Evolutionary conservation across 2,797 vertebrate species (phyloP), one percentile per base, ranked within the genome.

Genomic region (Stomatorhinus walkeri): DNA sequence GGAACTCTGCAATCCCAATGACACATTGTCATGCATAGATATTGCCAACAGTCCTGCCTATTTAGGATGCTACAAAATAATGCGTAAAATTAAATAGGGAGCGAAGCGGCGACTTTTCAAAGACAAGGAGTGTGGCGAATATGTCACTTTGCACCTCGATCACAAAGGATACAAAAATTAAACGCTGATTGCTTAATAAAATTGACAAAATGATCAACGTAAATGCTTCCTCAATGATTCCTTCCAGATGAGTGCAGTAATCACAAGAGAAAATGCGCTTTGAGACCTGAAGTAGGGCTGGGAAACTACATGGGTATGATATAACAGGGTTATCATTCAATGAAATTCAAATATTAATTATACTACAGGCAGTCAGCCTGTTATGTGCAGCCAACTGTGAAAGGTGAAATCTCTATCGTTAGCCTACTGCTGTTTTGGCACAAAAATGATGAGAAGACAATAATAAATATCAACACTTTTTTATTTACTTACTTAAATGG

Each of bases 1-100:
- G 93, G 90, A 95, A 95, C 85, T 95, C 96, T 96, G 90, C 89
- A 28, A 88, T 22, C 14, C 10, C 54, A 89, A 5, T 61, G 43
- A 86, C 56, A 14, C 43, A 28, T 0, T 5, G 43, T 24, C 22
- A 85, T 10, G 4, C 43, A 12, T 1, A 28, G 43, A 51, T 10
- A 28, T 0, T 2, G 48, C 22, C 22, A 2, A 24, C 48, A 28
- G 43, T 85, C 68, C 32, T 40, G 14, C 12, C 14, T 56, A 6
- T 19, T 59, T 56, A 59, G 22, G 12, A 32, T 52, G 12, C 12
- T 22, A 85, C 49, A 54, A 7, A 54, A 19, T 4, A 87, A 81
- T 22, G 40, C 22, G 19, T 8, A 7, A 76, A 76, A 72, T 72
- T 36, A 16, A 36, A 16, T 72, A 72, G 36, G 28, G 10, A 16